A percentile compares a stretch with the other conserved stretches of the same genome.
phyloP scores from a whole-genome alignment of 1,140 invertebrate genomes.

The Drosophila cardini region DNA sequence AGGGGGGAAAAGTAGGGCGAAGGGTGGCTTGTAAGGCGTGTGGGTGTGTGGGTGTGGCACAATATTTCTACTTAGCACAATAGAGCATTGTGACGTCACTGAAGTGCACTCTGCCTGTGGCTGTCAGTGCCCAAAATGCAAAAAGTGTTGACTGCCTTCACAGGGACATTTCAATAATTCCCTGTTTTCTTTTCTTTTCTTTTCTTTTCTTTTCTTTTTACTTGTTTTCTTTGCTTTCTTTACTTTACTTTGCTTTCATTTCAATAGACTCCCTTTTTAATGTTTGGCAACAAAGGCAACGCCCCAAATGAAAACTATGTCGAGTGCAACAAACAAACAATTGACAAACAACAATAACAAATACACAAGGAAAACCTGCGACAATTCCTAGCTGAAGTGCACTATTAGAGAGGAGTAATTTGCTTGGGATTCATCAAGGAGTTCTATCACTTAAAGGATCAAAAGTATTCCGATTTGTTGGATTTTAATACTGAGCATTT shows the following conservation, averaged over 20 bases:
- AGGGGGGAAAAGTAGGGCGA: not conserved
- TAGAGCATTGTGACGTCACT: slow-evolving; percentile 4
- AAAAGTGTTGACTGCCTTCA: slow-evolving; percentile 56
- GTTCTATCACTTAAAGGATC: too few species aligned
- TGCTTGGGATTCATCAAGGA: not conserved
- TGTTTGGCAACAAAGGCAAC: slow-evolving; percentile 34
- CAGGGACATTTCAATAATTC: slow-evolving; percentile 41
- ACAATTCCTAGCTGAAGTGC: not conserved
- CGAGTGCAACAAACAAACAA: slow-evolving; percentile 66
- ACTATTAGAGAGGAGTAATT: slow-evolving; percentile 34
- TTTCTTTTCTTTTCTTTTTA: not conserved
- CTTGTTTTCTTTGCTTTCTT: not conserved
- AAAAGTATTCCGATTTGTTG: too few species aligned
- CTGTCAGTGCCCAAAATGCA: slow-evolving; percentile 14
- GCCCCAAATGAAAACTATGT: slow-evolving; percentile 56
- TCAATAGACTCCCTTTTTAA: not conserved
- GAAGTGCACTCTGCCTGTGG: slow-evolving; percentile 30
- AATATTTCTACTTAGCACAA: slow-evolving; percentile 17
- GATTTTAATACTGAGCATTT: too few species aligned
- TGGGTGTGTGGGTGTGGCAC: too few species aligned
- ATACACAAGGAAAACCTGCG: slow-evolving; percentile 8
- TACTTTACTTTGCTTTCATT: not conserved
- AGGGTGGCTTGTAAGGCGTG: too few species aligned
- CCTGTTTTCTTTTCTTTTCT: slow-evolving; percentile 1
- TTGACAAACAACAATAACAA: slow-evolving; percentile 45